These are phyloP conservation scores for Drosophila lacteicornis DNA, from an alignment of 1,140 invertebrate species.

Conservation along the genomic window DNA sequence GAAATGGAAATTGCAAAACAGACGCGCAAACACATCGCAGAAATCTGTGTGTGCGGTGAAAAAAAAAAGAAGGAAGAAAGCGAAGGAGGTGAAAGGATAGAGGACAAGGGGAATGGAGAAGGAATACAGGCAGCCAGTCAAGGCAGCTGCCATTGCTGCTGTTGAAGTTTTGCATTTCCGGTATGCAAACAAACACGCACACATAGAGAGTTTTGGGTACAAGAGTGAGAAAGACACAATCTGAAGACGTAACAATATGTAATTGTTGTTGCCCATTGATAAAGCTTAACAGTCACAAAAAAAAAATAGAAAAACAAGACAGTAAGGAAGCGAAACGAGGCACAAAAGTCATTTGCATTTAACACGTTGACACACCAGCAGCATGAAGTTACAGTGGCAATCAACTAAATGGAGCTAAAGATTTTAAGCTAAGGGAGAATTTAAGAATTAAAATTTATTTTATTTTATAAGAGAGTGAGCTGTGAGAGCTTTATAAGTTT, in stretches of 20 bases:
- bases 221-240: constrained; percentile 41
- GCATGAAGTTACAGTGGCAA: constrained; percentile 32
- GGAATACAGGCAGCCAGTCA: constrained; percentile 27
- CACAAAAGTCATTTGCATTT: constrained; percentile 72
- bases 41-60: constrained; percentile 4
- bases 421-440: background rate
- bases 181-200: constrained; percentile 64
- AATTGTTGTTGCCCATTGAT: constrained; percentile 78
- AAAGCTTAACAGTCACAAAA: constrained; percentile 66
- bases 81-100: background rate
- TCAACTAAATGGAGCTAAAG: constrained; percentile 6
- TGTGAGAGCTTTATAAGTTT: background rate
- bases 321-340: constrained; percentile 4
- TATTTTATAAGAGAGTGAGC: no score
- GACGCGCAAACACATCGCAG: constrained; percentile 48
- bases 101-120: background rate
- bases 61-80: constrained; percentile 14
- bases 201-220: background rate
- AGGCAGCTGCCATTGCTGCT: constrained; percentile 51
- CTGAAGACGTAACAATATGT: constrained; percentile 76
- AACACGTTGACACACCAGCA: constrained; percentile 59
- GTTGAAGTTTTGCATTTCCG: constrained; percentile 81
- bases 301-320: background rate
- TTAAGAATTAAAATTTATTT: no score
- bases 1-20: constrained; percentile 76